phyloP scores from a whole-genome alignment of 2,888 invertebrate genomes.

The Philereme vetulata region DNA sequence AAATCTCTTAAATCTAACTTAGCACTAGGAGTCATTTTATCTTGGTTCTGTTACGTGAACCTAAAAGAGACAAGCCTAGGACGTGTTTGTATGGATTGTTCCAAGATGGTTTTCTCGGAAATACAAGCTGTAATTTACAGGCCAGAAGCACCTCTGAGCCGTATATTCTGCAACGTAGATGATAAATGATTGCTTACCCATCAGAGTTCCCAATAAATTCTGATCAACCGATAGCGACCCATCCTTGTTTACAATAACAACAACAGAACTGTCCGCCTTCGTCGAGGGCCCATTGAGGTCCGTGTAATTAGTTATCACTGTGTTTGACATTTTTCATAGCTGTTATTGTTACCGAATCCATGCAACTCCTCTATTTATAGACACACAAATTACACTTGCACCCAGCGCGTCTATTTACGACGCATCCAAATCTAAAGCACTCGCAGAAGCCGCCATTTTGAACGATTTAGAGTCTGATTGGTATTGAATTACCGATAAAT shows the following conservation, averaged over 20 bases:
- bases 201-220: constrained; percentile 89
- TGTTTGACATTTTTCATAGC: constrained; percentile 79
- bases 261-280: constrained; percentile 88
- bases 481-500: constrained; percentile 20
- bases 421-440: constrained; percentile 66
- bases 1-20: too few relatives aligned
- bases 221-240: constrained; percentile 92
- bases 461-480: constrained; percentile 38
- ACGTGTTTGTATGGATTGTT: too few relatives aligned
- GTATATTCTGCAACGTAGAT: background rate
- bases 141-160: too few relatives aligned
- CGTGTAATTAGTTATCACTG: constrained; percentile 81
- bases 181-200: constrained; percentile 84
- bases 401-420: constrained; percentile 75
- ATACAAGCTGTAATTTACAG: too few relatives aligned
- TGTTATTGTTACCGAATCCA: constrained; percentile 60
- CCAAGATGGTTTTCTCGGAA: too few relatives aligned
- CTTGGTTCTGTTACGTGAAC: too few relatives aligned
- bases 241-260: constrained; percentile 94
- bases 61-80: too few relatives aligned
- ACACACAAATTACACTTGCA: constrained; percentile 67
- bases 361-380: constrained; percentile 76
- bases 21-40: too few relatives aligned
- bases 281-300: constrained; percentile 80
- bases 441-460: constrained; percentile 73